A percentile compares a stretch with the other conserved stretches of the same genome.
These are phyloP conservation scores for Streptopelia turtur DNA, from an alignment of 2,797 vertebrate genomes.

Conservation along the genomic window DNA sequence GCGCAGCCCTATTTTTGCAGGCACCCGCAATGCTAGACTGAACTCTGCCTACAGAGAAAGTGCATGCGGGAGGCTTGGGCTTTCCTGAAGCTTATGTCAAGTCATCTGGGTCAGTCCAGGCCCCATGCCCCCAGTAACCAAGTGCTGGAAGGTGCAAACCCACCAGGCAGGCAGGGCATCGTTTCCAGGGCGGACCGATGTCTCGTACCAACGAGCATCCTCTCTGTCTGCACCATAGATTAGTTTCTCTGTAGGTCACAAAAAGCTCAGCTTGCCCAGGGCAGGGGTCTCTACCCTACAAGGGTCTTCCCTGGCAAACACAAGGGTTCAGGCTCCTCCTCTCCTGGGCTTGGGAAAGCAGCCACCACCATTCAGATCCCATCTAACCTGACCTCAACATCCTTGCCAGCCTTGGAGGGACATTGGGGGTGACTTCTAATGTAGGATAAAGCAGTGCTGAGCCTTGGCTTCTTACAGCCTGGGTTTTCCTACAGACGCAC, in stretches of 20 bases:
- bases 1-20: background rate
- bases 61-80: background rate
- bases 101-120: background rate
- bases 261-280: background rate
- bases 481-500: accelerated
- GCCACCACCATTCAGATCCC: background rate
- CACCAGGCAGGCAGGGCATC: background rate
- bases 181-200: background rate
- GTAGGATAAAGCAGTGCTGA: background rate
- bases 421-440: background rate
- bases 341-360: background rate
- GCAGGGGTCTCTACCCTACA: background rate
- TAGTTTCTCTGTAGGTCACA: background rate
- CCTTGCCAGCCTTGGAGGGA: background rate
- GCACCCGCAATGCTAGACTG: background rate
- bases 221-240: background rate
- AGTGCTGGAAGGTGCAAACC: background rate
- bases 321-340: background rate
- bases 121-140: background rate
- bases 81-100: background rate
- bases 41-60: background rate
- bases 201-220: accelerated
- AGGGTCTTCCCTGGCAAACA: background rate
- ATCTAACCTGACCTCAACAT: background rate
- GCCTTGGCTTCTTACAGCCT: background rate